phyloP scores from a whole-genome alignment of 2,797 vertebrate species.

The Alca torda region DNA sequence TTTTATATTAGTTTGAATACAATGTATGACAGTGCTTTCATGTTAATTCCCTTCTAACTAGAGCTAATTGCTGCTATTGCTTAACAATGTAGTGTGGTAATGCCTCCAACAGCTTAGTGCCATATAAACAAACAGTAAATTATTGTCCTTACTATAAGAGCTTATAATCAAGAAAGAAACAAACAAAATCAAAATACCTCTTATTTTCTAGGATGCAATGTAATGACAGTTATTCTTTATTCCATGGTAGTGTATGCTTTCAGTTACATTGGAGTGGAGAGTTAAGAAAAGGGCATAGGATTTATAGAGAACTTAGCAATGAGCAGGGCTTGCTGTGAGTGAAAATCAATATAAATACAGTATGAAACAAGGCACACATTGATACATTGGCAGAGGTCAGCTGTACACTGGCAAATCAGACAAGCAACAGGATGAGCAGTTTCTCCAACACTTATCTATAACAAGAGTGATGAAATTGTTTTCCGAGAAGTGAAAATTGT shows the following conservation, averaged over 20 bases:
- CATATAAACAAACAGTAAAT: neutral
- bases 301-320: neutral
- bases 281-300: neutral
- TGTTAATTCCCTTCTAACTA: neutral
- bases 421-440: neutral
- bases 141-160: neutral
- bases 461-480: neutral
- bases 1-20: neutral
- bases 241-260: neutral
- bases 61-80: neutral
- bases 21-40: neutral
- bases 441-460: neutral
- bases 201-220: neutral
- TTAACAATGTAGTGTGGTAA: neutral
- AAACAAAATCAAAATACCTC: neutral
- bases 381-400: neutral
- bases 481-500: neutral
- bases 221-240: neutral
- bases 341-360: conserved; percentile 31
- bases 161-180: neutral
- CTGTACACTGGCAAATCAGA: neutral
- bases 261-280: neutral
- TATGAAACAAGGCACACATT: neutral
- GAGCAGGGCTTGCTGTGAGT: neutral
- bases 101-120: neutral